Base-by-base conservation (phyloP, 2,113 vertebrate genomes). In the Formicarius rufipectus region DNA sequence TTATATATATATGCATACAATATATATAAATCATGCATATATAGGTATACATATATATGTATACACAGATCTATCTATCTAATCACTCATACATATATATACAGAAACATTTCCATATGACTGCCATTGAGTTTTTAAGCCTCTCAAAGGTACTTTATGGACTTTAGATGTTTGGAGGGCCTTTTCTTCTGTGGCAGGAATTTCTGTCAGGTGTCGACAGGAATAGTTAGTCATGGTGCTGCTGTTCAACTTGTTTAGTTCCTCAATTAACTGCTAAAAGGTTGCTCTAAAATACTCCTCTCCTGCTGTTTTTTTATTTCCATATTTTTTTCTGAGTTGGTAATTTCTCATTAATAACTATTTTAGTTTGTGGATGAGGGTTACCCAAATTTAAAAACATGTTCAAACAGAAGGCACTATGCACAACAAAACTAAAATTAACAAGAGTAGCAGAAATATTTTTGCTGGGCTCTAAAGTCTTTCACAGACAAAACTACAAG, bases 61-160 rank as follows among this genome's bases (percentile, higher is more conserved):
- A 40, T 28, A 28, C 18, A 20, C 17, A 40, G 25, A 40, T 62
- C 39, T 33, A 11, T 33, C 7, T 23, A 3, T 15, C 10, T 24
- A 9, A 8, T 45, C 53, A 19, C 9, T 20, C 18, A 33, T 15
- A 33, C 18, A 35, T 47, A 24, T 28, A 20, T 40, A 17, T 18
- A 11, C 3, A 2, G 24, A 47, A 45, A n/a, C 5, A 49, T 42
- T 63, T 71, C 30, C 3, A 0, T 39, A 3, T 2, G 10, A 28
- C 23, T 82, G 24, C 10, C 4, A 1, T 3, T 28, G 42, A 15
- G 11, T 40, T 55, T 78, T 55, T 42, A 28, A 42, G 15, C 40
- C 19, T 79, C 6, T 10, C 22, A 15, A 14, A 60, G 10, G 15
- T 47, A 9, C 9, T 55, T 77, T 44, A 12, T 15, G 28, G 33